A percentile compares a stretch with the other conserved stretches of the same genome.
Evolutionary conservation across 2,888 invertebrate genomes (phyloP).

Genomic region (Onchidella celtica): DNA sequence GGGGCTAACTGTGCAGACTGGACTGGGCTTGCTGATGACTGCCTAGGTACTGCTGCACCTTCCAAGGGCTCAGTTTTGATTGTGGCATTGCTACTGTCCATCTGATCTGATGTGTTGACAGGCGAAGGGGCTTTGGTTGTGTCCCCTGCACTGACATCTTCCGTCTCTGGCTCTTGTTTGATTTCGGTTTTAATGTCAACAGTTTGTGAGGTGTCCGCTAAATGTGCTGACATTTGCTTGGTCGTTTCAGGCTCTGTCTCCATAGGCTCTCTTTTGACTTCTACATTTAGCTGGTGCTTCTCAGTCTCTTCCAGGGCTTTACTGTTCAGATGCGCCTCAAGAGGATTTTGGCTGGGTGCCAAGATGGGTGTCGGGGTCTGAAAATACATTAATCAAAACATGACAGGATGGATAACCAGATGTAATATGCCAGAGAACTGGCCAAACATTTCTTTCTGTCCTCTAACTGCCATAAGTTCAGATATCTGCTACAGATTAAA

Average conservation of each 20-base stretch:
- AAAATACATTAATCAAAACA: background rate
- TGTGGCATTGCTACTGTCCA: background rate
- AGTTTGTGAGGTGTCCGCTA: background rate
- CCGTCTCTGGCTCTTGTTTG: background rate
- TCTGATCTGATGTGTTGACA: background rate
- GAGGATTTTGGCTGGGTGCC: conserved; percentile 22
- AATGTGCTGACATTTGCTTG: background rate
- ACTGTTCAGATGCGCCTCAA: conserved; percentile 13
- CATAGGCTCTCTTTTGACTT: background rate
- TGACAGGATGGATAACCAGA: no score
- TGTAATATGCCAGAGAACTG: no score
- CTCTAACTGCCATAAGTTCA: no score
- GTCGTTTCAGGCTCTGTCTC: background rate
- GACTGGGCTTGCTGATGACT: no score
- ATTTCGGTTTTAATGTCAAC: background rate
- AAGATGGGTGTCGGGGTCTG: conserved; percentile 44
- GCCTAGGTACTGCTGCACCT: no score
- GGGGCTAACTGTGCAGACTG: background rate
- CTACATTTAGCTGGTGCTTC: background rate
- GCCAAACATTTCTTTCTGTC: no score
- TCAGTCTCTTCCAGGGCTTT: background rate
- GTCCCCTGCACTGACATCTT: background rate
- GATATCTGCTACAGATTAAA: no score
- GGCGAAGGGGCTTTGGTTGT: background rate
- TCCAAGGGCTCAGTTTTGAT: background rate